Evolutionary conservation across 2,888 invertebrate genomes (phyloP).

Genomic region (Cenopis cana): DNA sequence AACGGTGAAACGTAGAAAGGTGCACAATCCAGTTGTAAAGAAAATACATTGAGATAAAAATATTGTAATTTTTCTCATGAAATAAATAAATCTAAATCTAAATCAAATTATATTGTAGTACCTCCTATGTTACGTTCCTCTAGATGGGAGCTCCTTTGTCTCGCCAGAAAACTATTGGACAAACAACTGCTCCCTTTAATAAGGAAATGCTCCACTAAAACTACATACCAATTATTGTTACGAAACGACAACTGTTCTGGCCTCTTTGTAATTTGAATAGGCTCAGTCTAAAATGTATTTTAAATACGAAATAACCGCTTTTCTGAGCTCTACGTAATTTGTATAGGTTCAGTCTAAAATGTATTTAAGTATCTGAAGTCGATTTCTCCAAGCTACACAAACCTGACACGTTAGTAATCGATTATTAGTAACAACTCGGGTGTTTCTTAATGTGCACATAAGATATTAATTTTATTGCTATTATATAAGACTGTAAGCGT

Average conservation of each 20-base stretch:
- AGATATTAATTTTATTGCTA: too few species aligned
- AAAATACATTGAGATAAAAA: conserved; percentile 11
- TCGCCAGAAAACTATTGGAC: conserved; percentile 54
- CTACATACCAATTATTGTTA: conserved; percentile 71
- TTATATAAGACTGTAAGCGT: too few species aligned
- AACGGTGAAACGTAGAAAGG: conserved; percentile 39
- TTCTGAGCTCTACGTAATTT: conserved; percentile 55
- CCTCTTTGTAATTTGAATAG: conserved; percentile 58
- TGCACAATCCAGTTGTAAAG: conserved; percentile 20
- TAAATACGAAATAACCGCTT: conserved; percentile 63
- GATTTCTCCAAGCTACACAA: neutral
- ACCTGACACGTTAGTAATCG: neutral
- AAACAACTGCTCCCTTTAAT: conserved; percentile 70
- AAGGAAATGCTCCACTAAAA: conserved; percentile 83
- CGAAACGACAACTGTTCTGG: conserved; percentile 56
- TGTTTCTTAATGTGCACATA: too few species aligned
- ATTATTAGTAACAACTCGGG: neutral
- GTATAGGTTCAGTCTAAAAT: conserved; percentile 51
- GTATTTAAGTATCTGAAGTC: conserved; percentile 43
- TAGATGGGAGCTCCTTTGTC: conserved; percentile 59
- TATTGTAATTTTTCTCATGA: too few species aligned
- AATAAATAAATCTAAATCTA: too few species aligned
- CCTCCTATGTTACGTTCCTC: conserved; percentile 20
- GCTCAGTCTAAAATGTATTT: conserved; percentile 49
- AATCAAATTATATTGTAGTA: conserved; percentile 43